phyloP scores from a whole-genome alignment of 1,140 invertebrate genomes.

The Linepithema humile region DNA sequence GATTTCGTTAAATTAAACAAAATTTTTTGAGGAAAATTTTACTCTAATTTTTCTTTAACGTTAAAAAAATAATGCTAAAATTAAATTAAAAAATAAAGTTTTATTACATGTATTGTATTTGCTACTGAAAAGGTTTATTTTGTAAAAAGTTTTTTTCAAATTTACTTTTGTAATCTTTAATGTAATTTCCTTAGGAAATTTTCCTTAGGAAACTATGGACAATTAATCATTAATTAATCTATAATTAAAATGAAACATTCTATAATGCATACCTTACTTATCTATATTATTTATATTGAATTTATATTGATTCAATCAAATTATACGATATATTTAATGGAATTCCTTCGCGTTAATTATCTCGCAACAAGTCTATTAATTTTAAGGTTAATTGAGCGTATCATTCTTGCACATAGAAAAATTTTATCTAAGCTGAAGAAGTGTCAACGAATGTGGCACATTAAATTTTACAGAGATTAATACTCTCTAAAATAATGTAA shows the following conservation, averaged over 20 bases:
- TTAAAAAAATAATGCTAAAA: no score
- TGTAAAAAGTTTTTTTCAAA: no score
- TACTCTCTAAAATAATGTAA: neutral
- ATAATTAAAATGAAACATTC: neutral
- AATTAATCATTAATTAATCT: neutral
- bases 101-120: neutral
- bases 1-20: no score
- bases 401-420: neutral
- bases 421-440: neutral
- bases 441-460: neutral
- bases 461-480: neutral
- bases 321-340: neutral
- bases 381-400: neutral
- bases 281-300: neutral
- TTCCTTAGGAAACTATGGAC: no score
- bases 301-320: neutral
- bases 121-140: neutral
- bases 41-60: neutral
- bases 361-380: neutral
- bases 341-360: neutral
- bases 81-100: neutral
- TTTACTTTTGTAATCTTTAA: no score
- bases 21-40: neutral
- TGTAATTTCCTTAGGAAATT: neutral
- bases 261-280: neutral